A percentile compares a stretch with the other conserved stretches of the same genome.
Conservation (phyloP, 2,797 vertebrate genomes). For the Scarus forsteni region DNA sequence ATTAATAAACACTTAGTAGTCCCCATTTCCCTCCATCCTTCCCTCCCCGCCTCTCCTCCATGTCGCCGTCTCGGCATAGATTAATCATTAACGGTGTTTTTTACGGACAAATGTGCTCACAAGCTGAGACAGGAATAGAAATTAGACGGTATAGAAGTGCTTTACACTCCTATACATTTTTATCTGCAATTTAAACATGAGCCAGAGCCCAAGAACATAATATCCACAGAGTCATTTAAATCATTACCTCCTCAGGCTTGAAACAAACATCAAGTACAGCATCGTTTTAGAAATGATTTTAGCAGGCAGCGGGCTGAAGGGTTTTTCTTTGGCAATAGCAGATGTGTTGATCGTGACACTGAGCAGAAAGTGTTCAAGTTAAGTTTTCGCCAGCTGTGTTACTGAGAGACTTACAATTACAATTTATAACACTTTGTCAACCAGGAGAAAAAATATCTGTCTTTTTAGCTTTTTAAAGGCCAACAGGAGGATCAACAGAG, state of each 20-base stretch:
- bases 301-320: not conserved
- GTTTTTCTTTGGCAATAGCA: no score
- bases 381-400: no score
- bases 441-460: no score
- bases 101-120: constrained; percentile 31
- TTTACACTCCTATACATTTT: not conserved
- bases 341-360: no score
- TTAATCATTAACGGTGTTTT: constrained; percentile 62
- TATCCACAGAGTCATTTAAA: constrained; percentile 4
- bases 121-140: constrained; percentile 18
- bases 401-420: no score
- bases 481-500: no score
- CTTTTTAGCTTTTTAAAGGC: no score
- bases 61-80: constrained; percentile 29
- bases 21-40: constrained; percentile 52
- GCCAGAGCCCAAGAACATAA: not conserved
- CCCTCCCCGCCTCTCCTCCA: constrained; percentile 31
- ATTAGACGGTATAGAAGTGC: not conserved
- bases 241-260: not conserved
- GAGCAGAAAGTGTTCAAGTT: no score
- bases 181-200: not conserved
- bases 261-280: not conserved
- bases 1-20: constrained; percentile 77
- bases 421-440: no score
- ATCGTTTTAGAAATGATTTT: not conserved